Base-by-base conservation (phyloP, 2,113 vertebrate genomes). In the Leucopsar rothschildi region DNA sequence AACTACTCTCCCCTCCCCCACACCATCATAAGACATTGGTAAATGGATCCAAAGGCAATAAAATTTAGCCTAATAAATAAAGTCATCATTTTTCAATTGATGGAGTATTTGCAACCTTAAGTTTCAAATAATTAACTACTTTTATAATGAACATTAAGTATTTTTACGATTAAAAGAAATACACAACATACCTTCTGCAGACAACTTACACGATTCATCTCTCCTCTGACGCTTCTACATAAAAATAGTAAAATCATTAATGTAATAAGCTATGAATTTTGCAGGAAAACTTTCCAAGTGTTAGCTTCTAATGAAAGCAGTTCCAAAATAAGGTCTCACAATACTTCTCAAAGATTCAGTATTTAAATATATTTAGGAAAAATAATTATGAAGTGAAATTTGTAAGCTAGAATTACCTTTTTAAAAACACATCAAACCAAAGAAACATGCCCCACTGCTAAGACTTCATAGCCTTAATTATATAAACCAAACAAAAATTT, bases 141-240 rank as follows among this genome's bases (percentile, higher is more conserved):
- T 87, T 86, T 70, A 63, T 52, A 83, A 49, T 79, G n/a, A 83
- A 17, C 77, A 63, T 55, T 57, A 84, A 73, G 50, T 79, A 31
- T 11, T 87, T 69, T 57, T 91, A 80, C 72, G 79, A 70, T 66
- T 61, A 84, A 64, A 12, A 77, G 28, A 81, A 90, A 70, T 33
- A 60, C 2, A 31, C 17, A 97, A 97, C 98, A 78, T 98, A 99
- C 99, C 98, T 97, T 98, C 97, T 82, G 97, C 94, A 86, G 97
- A 95, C 50, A 98, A 94, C 69, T 98, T 98, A 96, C 93, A 98
- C 11, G 98, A 98, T 63, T 99, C 97, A 79, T 97, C 97, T 97
- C 98, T 98, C 95, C 97, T 98, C 87, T 98, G 98, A 82, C 98
- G 98, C 88, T 99, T 98, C 99, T 99, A 94, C 97, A 96, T 61